Evolutionary conservation across 2,113 vertebrate genomes (phyloP).

Genomic region (Esox niger): DNA sequence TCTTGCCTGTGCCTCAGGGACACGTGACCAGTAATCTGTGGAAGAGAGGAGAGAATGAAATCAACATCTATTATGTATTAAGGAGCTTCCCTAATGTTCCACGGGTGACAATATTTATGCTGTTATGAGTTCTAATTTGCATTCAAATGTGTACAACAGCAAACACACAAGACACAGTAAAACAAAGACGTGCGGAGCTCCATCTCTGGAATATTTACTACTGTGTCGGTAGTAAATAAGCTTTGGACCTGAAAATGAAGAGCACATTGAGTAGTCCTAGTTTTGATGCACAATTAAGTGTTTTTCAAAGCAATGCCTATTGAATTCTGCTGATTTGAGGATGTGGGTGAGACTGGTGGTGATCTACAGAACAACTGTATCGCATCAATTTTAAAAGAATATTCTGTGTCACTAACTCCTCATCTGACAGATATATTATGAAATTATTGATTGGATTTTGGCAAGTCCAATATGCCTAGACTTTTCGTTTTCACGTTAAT

Average conservation of each 20-base stretch:
- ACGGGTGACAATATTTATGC: conserved; percentile 79
- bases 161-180: conserved; percentile 29
- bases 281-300: not conserved
- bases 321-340: not conserved
- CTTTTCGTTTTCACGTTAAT: not conserved
- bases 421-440: not conserved
- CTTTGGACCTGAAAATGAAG: not conserved
- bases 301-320: not conserved
- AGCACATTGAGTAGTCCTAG: not conserved
- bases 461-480: not conserved
- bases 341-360: not conserved
- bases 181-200: conserved; percentile 2
- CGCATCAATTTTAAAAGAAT: no score
- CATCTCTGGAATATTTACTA: not conserved
- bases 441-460: not conserved
- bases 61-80: conserved; percentile 68
- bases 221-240: not conserved
- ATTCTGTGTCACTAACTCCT: not conserved
- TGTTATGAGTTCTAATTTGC: conserved; percentile 46
- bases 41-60: conserved; percentile 46
- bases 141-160: conserved; percentile 28
- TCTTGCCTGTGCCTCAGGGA: conserved; percentile 45
- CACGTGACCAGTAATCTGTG: conserved; percentile 67
- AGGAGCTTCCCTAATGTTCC: conserved; percentile 67
- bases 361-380: not conserved